Conservation (phyloP, 2,113 vertebrate species). For the Plecturocebus donacophilus region DNA sequence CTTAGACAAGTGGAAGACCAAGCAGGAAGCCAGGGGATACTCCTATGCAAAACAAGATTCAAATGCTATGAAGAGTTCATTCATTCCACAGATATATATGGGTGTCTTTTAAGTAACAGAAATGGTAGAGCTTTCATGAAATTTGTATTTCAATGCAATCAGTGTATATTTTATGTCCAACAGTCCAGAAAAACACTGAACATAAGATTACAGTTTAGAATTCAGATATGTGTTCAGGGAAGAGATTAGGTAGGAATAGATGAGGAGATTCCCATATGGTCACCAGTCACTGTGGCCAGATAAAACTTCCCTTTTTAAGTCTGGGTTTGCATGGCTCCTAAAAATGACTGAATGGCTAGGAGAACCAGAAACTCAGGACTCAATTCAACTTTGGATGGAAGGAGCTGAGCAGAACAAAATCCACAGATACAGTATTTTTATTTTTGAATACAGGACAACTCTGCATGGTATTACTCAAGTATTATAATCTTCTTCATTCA, state of each 20-base stretch:
- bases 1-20: background rate
- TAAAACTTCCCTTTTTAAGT: background rate
- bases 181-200: background rate
- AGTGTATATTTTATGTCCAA: background rate
- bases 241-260: background rate
- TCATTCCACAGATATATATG: background rate
- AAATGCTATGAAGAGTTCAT: background rate
- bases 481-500: background rate
- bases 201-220: background rate
- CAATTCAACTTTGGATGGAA: background rate
- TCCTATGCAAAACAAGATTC: background rate
- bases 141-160: background rate
- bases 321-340: background rate
- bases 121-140: background rate
- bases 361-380: background rate
- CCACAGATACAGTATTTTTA: background rate
- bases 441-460: background rate
- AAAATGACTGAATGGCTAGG: background rate
- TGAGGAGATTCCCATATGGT: background rate
- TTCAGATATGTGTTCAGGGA: background rate
- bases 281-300: background rate
- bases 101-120: background rate
- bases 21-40: background rate
- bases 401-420: background rate
- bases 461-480: background rate